Evolutionary conservation across 2,113 vertebrate species (phyloP), one percentile per base, ranked within the genome.

Genomic region (Grus americana): DNA sequence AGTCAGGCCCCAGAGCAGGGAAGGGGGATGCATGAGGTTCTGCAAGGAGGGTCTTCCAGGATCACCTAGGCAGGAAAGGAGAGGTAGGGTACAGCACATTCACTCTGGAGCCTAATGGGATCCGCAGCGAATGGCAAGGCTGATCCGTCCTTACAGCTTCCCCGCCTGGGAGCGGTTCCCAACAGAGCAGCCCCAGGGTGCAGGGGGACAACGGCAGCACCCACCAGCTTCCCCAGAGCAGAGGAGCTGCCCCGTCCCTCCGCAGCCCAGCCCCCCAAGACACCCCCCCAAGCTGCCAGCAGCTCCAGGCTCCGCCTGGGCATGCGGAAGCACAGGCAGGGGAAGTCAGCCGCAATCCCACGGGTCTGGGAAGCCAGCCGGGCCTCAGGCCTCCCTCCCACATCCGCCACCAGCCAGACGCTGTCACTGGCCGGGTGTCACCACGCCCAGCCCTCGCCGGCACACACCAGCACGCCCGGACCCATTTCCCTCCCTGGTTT

Each of bases 121-220:
- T 27, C 62, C 2, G 1, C 15, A 6, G 21, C 0, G 2, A 91
- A 27, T 0, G 14, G 63, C 0, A 0, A 66, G 42, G 38, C 46
- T 12, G 36, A 80, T 24, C n/a, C 36, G 71, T 20, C 42, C 73
- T 21, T 11, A 34, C 44, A 34, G 74, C 57, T 74, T 71, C 92
- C 46, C 46, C 59, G 44, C 30, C 29, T 2, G 0, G 16, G 6
- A 71, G 17, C 0, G 0, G 24, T 3, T 62, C 67, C 80, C 10
- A 9, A 11, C 0, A 1, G 47, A 67, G n/a, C 15, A 1, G 29
- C 27, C 18, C 40, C 0, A 0, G 8, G 4, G 5, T 7, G 40
- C 12, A 13, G 57, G 15, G 16, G 29, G 36, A 44, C 5, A 34
- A 24, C 3, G 0, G 27, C 9, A 22, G 8, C 79, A 68, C 38